Percentiles rank a stretch among this genome's conserved stretches.
These are phyloP conservation scores for Echiichthys vipera DNA, from an alignment of 2,797 vertebrate genomes.

Conservation along the genomic window DNA sequence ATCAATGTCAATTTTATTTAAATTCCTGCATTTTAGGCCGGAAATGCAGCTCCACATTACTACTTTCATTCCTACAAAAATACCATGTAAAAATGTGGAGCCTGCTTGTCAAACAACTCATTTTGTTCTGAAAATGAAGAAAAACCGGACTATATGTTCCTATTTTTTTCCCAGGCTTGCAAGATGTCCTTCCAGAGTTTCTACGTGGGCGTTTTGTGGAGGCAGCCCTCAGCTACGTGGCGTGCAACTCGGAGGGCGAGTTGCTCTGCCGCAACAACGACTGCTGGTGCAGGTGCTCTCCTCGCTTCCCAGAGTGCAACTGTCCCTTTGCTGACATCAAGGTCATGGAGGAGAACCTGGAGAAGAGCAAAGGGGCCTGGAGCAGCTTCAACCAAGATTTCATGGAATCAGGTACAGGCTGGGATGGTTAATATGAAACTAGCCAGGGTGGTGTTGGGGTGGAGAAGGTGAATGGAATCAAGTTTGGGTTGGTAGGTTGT, in stretches of 20 bases:
- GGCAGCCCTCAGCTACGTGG: conserved; percentile 96
- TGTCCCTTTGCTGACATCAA: conserved; percentile 94
- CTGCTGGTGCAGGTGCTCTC: conserved; percentile 94
- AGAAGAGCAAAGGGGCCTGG: conserved; percentile 90
- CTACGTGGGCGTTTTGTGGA: conserved; percentile 93
- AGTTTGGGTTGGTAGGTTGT: not conserved
- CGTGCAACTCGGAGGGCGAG: conserved; percentile 94
- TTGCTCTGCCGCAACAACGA: conserved; percentile 92
- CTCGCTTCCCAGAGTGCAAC: conserved; percentile 93
- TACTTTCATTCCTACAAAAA: conserved; percentile 1
- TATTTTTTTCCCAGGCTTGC: conserved; percentile 85
- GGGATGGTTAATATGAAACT: not conserved
- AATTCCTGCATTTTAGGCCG: not conserved
- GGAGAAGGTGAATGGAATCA: not conserved
- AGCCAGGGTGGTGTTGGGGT: not conserved
- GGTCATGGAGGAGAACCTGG: conserved; percentile 92
- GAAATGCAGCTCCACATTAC: conserved; percentile 3
- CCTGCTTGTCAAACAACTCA: not conserved
- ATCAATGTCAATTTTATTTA: too few relatives aligned
- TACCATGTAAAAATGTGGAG: not conserved
- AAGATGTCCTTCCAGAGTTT: conserved; percentile 93
- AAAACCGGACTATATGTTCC: not conserved
- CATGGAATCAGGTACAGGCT: conserved; percentile 91
- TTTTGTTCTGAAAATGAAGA: not conserved
- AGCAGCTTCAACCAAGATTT: conserved; percentile 90